Evolutionary conservation across 2,113 vertebrate species (phyloP), one percentile per base, ranked within the genome.

Genomic region (Montifringilla adamsi): DNA sequence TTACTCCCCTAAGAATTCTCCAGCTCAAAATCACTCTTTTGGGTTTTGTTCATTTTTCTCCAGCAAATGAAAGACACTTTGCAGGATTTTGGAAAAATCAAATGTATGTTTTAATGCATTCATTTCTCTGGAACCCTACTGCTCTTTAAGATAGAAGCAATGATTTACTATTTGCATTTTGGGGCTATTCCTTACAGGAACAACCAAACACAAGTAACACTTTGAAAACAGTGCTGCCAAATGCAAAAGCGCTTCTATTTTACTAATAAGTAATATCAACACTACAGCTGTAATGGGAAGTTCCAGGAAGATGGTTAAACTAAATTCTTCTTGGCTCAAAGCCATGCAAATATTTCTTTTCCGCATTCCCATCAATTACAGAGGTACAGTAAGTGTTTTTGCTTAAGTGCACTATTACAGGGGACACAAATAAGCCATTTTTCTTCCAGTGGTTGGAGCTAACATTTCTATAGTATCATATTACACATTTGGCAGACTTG

Each of bases 341-440:
- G 78, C 73, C 93, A 90, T 3, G 11, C 39, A 95, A 85, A 64
- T 90, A 89, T 93, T 94, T 79, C 43, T 90, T 64, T 66, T 85
- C 64, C 62, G 84, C 56, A 77, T 91, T 93, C 63, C 91, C 75
- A 91, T 85, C 81, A 77, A 90, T 95, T 95, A 95, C 49, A 80
- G 39, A 89, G 84, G 23, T 66, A 78, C 49, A 91, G 70, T 60
- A 89, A 94, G 58, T 74, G 83, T 41, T 97, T 90, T 39, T 86
- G 90, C 83, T 82, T 85, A 89, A 87, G 89, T 95, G 75, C 69
- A 52, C 35, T 90, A 81, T 90, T 83, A 55, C 14, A 87, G 20
- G 20, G 41, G 47, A 80, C 58, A 82, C 46, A 89, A 94, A 94
- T 58, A 82, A 89, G 79, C n/a, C 33, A 78, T 92, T 96, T 92